Conservation (phyloP, 1,140 invertebrate genomes). For the Lepidotrigona ventralis region DNA sequence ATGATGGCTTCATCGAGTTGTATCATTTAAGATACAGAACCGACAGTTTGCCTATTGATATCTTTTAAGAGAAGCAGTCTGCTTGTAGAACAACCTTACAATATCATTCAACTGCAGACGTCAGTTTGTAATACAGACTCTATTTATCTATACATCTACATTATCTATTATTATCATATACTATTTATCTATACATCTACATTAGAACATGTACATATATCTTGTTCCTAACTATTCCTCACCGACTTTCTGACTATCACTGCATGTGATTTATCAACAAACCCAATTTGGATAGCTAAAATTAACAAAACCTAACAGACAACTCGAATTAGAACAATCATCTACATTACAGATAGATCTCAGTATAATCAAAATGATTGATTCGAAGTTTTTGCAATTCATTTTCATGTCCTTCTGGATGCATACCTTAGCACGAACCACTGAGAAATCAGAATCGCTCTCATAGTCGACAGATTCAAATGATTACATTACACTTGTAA, state of each 20-base stretch:
- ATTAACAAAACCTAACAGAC: not conserved
- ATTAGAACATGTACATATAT: not conserved
- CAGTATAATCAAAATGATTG: not conserved
- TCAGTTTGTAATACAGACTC: not conserved
- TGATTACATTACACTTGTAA: no score
- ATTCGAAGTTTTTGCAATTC: not conserved
- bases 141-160: not conserved
- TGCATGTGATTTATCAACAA: not conserved
- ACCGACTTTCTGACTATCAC: not conserved
- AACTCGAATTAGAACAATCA: not conserved
- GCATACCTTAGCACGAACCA: no score
- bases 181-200: not conserved
- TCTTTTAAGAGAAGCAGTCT: not conserved
- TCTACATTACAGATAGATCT: no score
- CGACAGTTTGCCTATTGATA: not conserved
- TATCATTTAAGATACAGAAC: not conserved
- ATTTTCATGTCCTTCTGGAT: no score
- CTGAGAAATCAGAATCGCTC: no score
- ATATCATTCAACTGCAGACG: not conserved
- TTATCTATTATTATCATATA: no score
- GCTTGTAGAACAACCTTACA: not conserved
- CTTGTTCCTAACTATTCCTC: not conserved
- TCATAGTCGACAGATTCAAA: no score
- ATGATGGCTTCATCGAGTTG: conserved; percentile 5
- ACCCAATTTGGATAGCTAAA: not conserved